Conservation (phyloP, 2,888 invertebrate genomes). For the Dynastes grantii region DNA sequence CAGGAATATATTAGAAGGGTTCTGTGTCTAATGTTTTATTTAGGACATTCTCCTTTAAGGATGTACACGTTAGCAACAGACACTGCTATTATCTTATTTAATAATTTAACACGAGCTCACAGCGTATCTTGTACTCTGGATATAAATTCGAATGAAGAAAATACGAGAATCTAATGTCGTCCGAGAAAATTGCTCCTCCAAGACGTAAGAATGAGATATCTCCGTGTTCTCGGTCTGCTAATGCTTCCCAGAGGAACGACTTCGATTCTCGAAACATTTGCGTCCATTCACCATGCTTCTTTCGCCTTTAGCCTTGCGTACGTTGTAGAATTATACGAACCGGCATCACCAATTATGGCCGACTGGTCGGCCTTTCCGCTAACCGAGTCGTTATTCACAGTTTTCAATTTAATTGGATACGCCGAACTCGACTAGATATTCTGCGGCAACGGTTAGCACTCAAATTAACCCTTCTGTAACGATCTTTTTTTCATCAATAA, state of each 20-base stretch:
- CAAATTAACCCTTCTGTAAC: conserved; percentile 18
- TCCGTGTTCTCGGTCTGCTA: conserved; percentile 54
- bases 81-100: too few relatives aligned
- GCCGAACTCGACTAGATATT: conserved; percentile 42
- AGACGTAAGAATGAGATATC: conserved; percentile 54
- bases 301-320: background rate
- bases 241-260: conserved; percentile 53
- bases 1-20: too few relatives aligned
- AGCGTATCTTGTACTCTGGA: conserved; percentile 1
- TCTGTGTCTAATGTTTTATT: too few relatives aligned
- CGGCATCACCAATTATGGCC: conserved; percentile 29
- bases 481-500: background rate
- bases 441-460: conserved; percentile 32
- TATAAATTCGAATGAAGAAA: conserved; percentile 44
- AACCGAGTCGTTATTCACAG: conserved; percentile 47
- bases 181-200: conserved; percentile 47
- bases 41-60: too few relatives aligned
- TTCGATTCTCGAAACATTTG: conserved; percentile 55
- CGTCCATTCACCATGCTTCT: conserved; percentile 40
- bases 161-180: conserved; percentile 37
- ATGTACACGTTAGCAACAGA: too few relatives aligned
- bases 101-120: too few relatives aligned
- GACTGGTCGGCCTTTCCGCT: conserved; percentile 9
- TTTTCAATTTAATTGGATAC: conserved; percentile 49
- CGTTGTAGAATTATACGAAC: background rate